These are phyloP conservation scores for Eubasilissa regina DNA, from an alignment of 1,140 invertebrate genomes.

Conservation along the genomic window DNA sequence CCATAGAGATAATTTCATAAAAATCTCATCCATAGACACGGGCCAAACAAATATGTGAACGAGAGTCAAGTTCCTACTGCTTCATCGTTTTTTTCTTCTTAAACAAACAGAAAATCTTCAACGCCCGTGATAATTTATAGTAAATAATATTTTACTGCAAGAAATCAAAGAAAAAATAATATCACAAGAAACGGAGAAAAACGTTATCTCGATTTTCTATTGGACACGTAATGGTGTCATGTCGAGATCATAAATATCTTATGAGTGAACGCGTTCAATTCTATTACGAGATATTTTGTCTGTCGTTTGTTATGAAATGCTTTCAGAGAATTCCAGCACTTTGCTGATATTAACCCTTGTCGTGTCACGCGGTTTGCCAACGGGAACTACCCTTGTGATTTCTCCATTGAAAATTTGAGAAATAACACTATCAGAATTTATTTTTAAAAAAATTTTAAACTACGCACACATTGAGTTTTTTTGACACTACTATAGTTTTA, in stretches of 20 bases:
- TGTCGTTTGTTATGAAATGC: slow-evolving; percentile 29
- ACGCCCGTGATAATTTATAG: not conserved
- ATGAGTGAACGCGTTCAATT: slow-evolving; percentile 21
- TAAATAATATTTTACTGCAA: slow-evolving; percentile 13
- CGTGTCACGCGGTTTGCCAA: not conserved
- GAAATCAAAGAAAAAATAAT: slow-evolving; percentile 1
- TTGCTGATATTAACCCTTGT: slow-evolving; percentile 22
- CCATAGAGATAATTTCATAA: too few relatives aligned
- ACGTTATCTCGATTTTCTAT: slow-evolving; percentile 5
- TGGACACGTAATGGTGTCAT: slow-evolving; percentile 37
- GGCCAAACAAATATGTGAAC: too few relatives aligned
- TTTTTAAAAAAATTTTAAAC: too few relatives aligned
- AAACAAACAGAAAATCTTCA: not conserved
- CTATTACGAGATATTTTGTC: slow-evolving; percentile 37
- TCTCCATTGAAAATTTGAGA: too few relatives aligned
- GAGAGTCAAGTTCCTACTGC: too few relatives aligned
- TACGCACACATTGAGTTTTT: too few relatives aligned
- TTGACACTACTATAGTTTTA: too few relatives aligned
- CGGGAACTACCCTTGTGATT: too few relatives aligned
- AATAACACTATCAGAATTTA: too few relatives aligned
- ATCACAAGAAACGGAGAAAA: slow-evolving; percentile 9
- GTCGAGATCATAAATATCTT: slow-evolving; percentile 32
- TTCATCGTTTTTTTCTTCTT: not conserved
- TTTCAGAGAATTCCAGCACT: not conserved
- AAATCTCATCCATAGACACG: too few relatives aligned